Evolutionary conservation across 1,140 invertebrate genomes (phyloP).

Genomic region (Trissolcus basalis): DNA sequence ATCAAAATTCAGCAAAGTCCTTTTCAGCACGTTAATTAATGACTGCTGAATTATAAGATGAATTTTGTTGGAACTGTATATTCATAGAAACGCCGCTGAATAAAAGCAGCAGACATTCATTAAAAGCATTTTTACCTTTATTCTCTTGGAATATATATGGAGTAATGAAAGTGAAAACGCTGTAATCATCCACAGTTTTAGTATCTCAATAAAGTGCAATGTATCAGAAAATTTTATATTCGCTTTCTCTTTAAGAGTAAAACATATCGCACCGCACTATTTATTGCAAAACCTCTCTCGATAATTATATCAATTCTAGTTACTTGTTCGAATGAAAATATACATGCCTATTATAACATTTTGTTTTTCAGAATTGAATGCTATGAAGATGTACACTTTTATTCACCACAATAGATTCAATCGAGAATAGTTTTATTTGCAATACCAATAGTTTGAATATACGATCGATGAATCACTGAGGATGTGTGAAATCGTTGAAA

Average conservation of each 20-base stretch:
- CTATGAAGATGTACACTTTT: background rate
- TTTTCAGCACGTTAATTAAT: too few species aligned
- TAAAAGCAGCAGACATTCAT: too few species aligned
- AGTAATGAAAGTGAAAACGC: conserved; percentile 17
- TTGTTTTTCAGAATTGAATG: too few species aligned
- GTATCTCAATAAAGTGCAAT: conserved; percentile 27
- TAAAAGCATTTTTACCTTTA: background rate
- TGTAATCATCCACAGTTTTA: conserved; percentile 9
- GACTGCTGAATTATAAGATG: too few species aligned
- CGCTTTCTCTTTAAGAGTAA: conserved; percentile 30
- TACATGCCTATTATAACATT: too few species aligned
- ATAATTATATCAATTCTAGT: conserved; percentile 3
- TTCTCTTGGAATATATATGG: background rate
- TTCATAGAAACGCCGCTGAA: too few species aligned
- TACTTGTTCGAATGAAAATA: too few species aligned
- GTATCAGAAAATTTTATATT: conserved; percentile 29
- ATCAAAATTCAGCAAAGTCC: too few species aligned
- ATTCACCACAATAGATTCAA: background rate
- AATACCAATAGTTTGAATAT: conserved; percentile 28
- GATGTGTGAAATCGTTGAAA: conserved; percentile 42
- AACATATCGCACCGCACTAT: conserved; percentile 2
- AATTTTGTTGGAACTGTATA: too few species aligned
- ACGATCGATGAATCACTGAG: conserved; percentile 45
- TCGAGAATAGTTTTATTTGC: conserved; percentile 8
- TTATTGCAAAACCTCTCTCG: too few species aligned